Evolutionary conservation across 2,113 vertebrate genomes (phyloP), one percentile per base, ranked within the genome.

Genomic region (Rafetus swinhoei): DNA sequence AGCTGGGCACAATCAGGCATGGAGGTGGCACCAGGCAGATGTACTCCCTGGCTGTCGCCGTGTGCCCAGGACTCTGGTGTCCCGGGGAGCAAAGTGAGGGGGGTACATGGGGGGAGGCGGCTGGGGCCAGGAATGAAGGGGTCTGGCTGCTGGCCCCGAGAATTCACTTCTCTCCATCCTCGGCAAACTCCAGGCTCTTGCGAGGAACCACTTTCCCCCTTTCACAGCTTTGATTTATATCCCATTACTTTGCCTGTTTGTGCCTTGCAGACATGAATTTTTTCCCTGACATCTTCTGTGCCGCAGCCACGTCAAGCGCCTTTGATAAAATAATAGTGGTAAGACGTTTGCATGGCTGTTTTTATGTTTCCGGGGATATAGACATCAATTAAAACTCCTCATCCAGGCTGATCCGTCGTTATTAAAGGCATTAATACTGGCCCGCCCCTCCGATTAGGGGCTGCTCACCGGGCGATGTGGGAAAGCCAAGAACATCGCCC

Each of bases 201-300:
- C 97, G 92, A 95, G 92, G 96, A 97, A 96, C 95, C 96, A 97
- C 96, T 95, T 97, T 97, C 94, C 94, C 94, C 96, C 96, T 96
- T 97, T 97, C 94, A 95, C 95, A 95, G 97, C 97, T 97, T 97
- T 97, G 97, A 97, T 97, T 97, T 97, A 97, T 97, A 97, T 97
- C 96, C 97, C 95, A 97, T 97, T 97, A 97, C 96, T 97, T 97
- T 11, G 94, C 96, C 95, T 97, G 95, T 96, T 97, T 97, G 96
- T 97, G 94, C 96, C 96, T 96, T 91, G 94, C 96, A 97, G 96
- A 96, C 96, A 97, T 97, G 97, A 97, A 96, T 97, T 98, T 97
- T 96, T 94, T 93, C 95, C 94, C 96, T 97, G 95, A 97, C 96
- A 97, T 96, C 93, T 94, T 94, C 95, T 96, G 90, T 95, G 93